Base-by-base conservation (phyloP, 2,113 vertebrate genomes). In the Rhea americana region DNA sequence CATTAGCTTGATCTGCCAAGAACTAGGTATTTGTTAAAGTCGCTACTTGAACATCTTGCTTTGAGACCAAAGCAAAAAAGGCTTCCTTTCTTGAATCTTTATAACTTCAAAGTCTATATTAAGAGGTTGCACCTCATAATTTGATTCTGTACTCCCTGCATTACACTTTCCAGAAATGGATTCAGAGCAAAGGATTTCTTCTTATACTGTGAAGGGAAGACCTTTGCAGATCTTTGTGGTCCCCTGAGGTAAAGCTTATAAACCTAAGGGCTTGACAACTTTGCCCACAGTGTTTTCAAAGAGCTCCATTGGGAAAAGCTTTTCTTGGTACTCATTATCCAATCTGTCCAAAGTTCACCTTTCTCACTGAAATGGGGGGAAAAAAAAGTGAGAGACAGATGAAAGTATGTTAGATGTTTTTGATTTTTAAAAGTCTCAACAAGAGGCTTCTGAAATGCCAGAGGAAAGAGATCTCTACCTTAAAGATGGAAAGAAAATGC, bases 301-400 rank as follows among this genome's bases (percentile, higher is more conserved):
- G 91, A 12, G 8, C 72, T 92, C 71, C 39, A 83, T 0, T 63
- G 41, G 82, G 89, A 91, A 94, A 96, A 79, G 68, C 14, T 50
- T 90, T 96, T 90, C 68, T 87, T 85, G 53, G 61, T 89, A 79
- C 88, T 95, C 75, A 85, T 95, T 96, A 95, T 91, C 67, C 88
- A 66, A 90, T 93, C 68, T 90, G 71, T 67, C 82, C 92, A 95
- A 82, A 92, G 83, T 85, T 95, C 84, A 95, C 80, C 78, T 91
- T 92, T 87, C 53, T 90, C 35, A 63, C 6, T 71, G 65, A 80
- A 95, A 95, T 50, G n/a, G 62, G 10, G 6, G n/a, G 66, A 3
- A 30, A 53, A 61, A 50, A 83, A 58, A 72, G 71, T 70, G 76
- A 72, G 68, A 88, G n/a, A 71, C 18, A 95, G 86, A 95, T 94